A percentile compares a stretch with the other conserved stretches of the same genome.
phyloP scores from a whole-genome alignment of 2,888 invertebrate genomes.

The Nomada hirtipes region DNA sequence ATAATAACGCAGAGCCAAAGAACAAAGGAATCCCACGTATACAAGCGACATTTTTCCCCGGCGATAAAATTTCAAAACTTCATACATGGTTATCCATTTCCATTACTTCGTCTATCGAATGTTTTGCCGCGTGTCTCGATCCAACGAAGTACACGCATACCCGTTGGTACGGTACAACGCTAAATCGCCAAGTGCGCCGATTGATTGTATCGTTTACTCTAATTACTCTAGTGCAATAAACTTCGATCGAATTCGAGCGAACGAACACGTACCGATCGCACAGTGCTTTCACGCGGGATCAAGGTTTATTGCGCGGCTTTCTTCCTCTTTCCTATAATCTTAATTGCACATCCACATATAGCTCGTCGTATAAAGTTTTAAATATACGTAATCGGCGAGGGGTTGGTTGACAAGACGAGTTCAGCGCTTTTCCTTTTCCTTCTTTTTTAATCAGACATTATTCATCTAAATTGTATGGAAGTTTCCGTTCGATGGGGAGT shows the following conservation, averaged over 20 bases:
- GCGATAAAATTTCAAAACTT: slow-evolving; percentile 60
- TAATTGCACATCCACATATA: slow-evolving; percentile 64
- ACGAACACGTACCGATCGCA: slow-evolving; percentile 39
- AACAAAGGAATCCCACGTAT: slow-evolving; percentile 7
- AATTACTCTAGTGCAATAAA: slow-evolving; percentile 50
- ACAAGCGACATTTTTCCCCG: slow-evolving; percentile 20
- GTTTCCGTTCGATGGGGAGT: slow-evolving; percentile 16
- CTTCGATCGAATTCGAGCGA: slow-evolving; percentile 44
- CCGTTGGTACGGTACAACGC: slow-evolving; percentile 9
- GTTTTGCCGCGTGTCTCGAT: slow-evolving; percentile 12
- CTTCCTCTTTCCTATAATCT: slow-evolving; percentile 38
- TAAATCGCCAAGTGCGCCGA: slow-evolving; percentile 60
- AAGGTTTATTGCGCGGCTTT: slow-evolving; percentile 57
- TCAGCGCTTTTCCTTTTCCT: slow-evolving; percentile 1
- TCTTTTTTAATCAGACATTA: slow-evolving; percentile 34
- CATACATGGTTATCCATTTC: slow-evolving; percentile 27
- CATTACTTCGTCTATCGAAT: background rate
- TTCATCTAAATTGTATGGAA: slow-evolving; percentile 54
- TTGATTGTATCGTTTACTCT: slow-evolving; percentile 59
- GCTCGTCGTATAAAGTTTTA: slow-evolving; percentile 61
- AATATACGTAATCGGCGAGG: slow-evolving; percentile 43
- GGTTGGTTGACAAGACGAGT: slow-evolving; percentile 40
- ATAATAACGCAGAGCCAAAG: slow-evolving; percentile 1
- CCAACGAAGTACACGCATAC: slow-evolving; percentile 11
- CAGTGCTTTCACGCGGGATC: slow-evolving; percentile 28